Evolutionary conservation across 2,113 vertebrate genomes (phyloP).

Genomic region (Poicephalus meyeri): DNA sequence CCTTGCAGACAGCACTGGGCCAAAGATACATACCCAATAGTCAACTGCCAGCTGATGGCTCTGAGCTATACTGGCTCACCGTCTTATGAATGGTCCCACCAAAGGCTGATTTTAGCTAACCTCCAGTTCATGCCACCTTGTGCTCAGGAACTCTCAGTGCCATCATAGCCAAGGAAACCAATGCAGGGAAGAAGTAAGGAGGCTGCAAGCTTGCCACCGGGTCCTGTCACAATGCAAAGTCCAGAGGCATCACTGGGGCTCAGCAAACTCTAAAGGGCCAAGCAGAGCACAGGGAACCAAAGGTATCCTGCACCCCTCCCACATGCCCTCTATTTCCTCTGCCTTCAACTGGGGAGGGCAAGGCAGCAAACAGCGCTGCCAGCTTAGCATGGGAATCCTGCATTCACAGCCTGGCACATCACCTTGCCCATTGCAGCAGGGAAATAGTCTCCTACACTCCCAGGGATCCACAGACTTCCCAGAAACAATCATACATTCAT

Average conservation of each 20-base stretch:
- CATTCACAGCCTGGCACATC: neutral
- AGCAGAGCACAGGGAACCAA: neutral
- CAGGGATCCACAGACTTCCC: neutral
- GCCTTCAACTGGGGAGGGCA: neutral
- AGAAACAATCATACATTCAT: neutral
- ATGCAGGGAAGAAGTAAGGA: neutral
- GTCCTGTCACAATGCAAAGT: neutral
- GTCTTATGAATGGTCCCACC: accelerated
- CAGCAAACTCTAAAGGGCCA: neutral
- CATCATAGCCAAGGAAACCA: neutral
- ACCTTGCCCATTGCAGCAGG: neutral
- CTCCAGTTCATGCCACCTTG: neutral
- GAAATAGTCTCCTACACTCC: neutral
- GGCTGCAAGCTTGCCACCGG: accelerated
- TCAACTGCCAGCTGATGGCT: accelerated
- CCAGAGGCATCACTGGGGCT: accelerated
- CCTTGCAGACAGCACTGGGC: neutral
- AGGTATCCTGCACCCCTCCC: neutral
- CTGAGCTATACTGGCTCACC: neutral
- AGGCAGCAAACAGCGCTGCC: neutral
- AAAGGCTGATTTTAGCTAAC: neutral
- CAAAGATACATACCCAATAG: neutral
- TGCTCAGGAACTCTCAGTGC: neutral
- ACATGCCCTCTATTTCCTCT: neutral
- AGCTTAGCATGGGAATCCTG: neutral